Evolutionary conservation across 2,113 vertebrate species (phyloP), one percentile per base, ranked within the genome.

Genomic region (Pterocles gutturalis): DNA sequence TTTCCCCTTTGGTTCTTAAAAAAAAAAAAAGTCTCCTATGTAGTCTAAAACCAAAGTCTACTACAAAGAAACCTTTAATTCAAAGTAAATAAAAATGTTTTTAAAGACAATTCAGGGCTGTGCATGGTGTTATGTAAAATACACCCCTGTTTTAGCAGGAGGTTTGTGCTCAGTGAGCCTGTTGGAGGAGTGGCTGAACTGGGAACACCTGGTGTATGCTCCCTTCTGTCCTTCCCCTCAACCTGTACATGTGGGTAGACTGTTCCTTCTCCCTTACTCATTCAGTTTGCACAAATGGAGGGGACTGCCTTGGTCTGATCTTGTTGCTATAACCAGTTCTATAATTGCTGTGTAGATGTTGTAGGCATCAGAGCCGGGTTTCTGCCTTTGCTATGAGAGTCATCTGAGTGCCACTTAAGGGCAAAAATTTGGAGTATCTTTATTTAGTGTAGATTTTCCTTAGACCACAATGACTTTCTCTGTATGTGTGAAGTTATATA

Each of bases 71-170:
- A 36, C 38, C 3, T 73, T 51, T 31, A 3, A 78, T 93, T 89
- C 48, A 28, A 71, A 66, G 49, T 46, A 45, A 81, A 73, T 75
- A 36, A 62, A 83, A 45, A 34, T 7, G 0, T 41, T 75, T 83
- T 91, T 43, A 21, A 83, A 83, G 51, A 31, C 9, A 64, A 2
- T 38, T 43, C 15, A 34, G 5, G 55, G 7, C 53, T 82, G 15
- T 3, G 2, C 26, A 15, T 0, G 0, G 11, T 48, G 15, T 51
- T 46, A 6, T 7, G 21, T 51, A 69, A 46, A 65, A 72, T 46
- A 26, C 3, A 1, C 7, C 33, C 38, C 22, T 69, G 28, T 34
- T 77, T 31, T 43, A 70, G 54, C 54, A 64, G 28, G 25, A 41
- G 17, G 4, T 55, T 55, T 69, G 43, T 83, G 48, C 28, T 76